Evolutionary conservation across 2,888 invertebrate genomes (phyloP), one percentile per base, ranked within the genome.

Genomic region (Macropis europaea): DNA sequence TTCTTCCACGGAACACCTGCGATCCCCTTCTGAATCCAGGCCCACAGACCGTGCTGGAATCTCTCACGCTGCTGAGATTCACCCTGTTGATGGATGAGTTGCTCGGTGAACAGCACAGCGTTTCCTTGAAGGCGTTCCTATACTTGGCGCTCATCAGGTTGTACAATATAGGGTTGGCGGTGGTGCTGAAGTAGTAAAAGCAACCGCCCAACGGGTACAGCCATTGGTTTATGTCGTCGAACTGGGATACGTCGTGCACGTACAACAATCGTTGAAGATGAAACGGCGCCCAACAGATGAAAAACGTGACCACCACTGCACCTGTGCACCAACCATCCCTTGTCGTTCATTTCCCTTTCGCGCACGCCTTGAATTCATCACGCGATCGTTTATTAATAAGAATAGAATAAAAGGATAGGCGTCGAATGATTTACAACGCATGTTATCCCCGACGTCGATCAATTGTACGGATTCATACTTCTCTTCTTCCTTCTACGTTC

Each of bases 251-350:
- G 19, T 92, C 87, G 66, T 91, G 91, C 83, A 95, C 92, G 88
- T 94, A 95, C 90, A 97, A 93, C 52, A 98, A 92, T 2, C 98
- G 92, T 90, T 98, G 98, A 79, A 95, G 93, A 91, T 98, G 97
- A 91, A 97, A 98, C 22, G 98, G 98, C 0, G 97, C 96, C 97
- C 97, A 98, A 91, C 97, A 97, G 17, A 97, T 92, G 91, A 97
- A 97, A 92, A 98, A 98, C 9, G 96, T 95, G 19, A 97, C 92
- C 69, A 98, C 97, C 30, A 98, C 97, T 2, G 97, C 96, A 82
- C 96, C 98, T 98, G 24, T 91, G 91, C 47, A 73, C 34, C n/a
- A 36, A 38, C 30, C 17, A 34, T 13, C 34, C 11, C 34, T 34
- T 36, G 9, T 48, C 17, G 6, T 6, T 4, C n/a, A 32, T 47